Conservation (phyloP, 2,797 vertebrate genomes). For the Clarias laeviceps region DNA sequence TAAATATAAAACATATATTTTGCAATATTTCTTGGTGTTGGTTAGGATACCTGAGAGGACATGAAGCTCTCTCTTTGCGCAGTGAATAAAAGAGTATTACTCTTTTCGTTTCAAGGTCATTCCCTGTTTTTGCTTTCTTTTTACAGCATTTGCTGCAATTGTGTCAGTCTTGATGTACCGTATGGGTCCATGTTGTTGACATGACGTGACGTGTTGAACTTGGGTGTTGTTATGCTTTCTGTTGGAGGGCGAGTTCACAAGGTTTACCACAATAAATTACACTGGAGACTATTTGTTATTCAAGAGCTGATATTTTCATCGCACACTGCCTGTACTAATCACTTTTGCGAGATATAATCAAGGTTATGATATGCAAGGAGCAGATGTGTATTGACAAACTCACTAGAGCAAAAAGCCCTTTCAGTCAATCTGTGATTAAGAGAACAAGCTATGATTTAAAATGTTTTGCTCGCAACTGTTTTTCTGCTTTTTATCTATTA, state of each 20-base stretch:
- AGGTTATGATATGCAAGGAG: constrained; percentile 30
- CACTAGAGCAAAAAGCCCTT: constrained; percentile 14
- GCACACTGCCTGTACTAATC: constrained; percentile 44
- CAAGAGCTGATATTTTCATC: constrained; percentile 35
- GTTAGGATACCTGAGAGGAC: neutral
- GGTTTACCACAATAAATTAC: constrained; percentile 1
- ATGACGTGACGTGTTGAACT: neutral
- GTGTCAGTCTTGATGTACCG: constrained; percentile 32
- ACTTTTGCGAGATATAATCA: constrained; percentile 36
- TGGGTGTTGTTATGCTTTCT: constrained; percentile 6
- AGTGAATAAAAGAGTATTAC: constrained; percentile 34
- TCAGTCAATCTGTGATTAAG: constrained; percentile 25
- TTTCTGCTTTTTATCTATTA: neutral
- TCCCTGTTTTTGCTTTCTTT: neutral
- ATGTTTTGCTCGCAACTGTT: neutral
- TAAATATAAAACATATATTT: neutral
- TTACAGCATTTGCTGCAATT: constrained; percentile 28
- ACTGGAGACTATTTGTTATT: constrained; percentile 23
- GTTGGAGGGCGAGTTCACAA: neutral
- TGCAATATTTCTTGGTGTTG: constrained; percentile 10
- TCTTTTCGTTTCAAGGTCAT: constrained; percentile 10
- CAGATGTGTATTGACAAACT: constrained; percentile 27
- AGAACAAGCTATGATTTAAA: constrained; percentile 15
- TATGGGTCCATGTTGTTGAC: neutral
- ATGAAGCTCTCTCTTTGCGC: neutral